Evolutionary conservation across 2,888 invertebrate species (phyloP).

Genomic region (Archips xylosteana): DNA sequence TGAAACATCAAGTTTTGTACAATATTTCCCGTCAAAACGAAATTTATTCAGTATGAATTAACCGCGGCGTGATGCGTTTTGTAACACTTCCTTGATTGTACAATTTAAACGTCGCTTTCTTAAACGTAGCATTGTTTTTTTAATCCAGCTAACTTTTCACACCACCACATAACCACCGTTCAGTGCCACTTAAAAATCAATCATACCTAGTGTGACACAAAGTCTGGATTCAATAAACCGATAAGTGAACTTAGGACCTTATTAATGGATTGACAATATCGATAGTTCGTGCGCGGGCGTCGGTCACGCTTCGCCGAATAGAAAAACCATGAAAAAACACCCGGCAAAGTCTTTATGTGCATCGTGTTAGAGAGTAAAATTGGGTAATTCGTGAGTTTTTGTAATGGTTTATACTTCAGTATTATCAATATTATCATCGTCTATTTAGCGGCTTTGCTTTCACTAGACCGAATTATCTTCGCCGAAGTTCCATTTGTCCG

Average conservation of each 20-base stretch:
- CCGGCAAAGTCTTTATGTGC: neutral
- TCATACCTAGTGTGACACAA: neutral
- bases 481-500: neutral
- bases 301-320: conserved; percentile 8
- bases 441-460: neutral
- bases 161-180: neutral
- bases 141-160: neutral
- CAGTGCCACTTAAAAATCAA: neutral
- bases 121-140: neutral
- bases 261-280: neutral
- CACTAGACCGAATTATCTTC: neutral
- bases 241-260: neutral
- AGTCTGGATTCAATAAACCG: neutral
- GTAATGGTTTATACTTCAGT: neutral
- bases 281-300: conserved; percentile 4
- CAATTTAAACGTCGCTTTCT: neutral
- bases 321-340: neutral
- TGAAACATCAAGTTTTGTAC: too few relatives aligned
- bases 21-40: neutral
- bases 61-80: neutral
- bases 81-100: neutral
- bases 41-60: neutral
- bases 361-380: neutral
- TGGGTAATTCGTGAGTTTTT: neutral
- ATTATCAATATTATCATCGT: neutral